Conservation (phyloP, 2,888 invertebrate genomes). For the Beris chalybata region DNA sequence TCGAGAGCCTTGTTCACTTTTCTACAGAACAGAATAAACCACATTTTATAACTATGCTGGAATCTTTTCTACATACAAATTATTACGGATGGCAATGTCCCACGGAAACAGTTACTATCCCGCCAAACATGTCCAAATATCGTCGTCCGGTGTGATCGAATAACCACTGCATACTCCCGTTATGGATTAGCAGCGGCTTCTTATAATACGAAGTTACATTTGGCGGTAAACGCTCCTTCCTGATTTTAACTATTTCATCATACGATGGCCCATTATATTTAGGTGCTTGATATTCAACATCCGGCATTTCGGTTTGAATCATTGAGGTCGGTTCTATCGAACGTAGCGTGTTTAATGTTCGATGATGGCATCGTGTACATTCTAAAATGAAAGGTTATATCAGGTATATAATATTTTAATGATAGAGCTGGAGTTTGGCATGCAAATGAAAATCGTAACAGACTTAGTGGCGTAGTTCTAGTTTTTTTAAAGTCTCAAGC, state of each 20-base stretch:
- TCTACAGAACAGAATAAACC: slow-evolving; percentile 59
- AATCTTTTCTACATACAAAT: background rate
- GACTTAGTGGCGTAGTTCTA: too few relatives aligned
- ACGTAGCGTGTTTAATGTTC: slow-evolving; percentile 3
- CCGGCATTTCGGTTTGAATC: slow-evolving; percentile 49
- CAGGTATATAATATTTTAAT: too few relatives aligned
- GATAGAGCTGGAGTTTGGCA: too few relatives aligned
- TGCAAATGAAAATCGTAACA: too few relatives aligned
- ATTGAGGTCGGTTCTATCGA: slow-evolving; percentile 41
- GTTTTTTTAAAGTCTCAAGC: too few relatives aligned
- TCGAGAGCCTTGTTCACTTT: slow-evolving; percentile 79
- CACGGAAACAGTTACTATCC: slow-evolving; percentile 96
- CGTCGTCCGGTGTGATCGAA: slow-evolving; percentile 83
- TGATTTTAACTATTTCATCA: slow-evolving; percentile 62
- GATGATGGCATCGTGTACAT: slow-evolving; percentile 4
- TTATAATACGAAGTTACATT: slow-evolving; percentile 75
- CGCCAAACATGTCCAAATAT: slow-evolving; percentile 94
- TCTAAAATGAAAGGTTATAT: background rate
- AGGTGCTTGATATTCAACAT: slow-evolving; percentile 44
- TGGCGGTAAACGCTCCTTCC: slow-evolving; percentile 69
- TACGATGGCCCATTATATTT: slow-evolving; percentile 64
- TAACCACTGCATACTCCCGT: slow-evolving; percentile 90
- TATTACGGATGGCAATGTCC: slow-evolving; percentile 98
- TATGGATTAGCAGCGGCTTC: slow-evolving; percentile 79
- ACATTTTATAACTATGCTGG: slow-evolving; percentile 8